Percentiles rank a stretch among this genome's conserved stretches.
Evolutionary conservation across 2,888 invertebrate species (phyloP).

Genomic region (Tridacna crocea): DNA sequence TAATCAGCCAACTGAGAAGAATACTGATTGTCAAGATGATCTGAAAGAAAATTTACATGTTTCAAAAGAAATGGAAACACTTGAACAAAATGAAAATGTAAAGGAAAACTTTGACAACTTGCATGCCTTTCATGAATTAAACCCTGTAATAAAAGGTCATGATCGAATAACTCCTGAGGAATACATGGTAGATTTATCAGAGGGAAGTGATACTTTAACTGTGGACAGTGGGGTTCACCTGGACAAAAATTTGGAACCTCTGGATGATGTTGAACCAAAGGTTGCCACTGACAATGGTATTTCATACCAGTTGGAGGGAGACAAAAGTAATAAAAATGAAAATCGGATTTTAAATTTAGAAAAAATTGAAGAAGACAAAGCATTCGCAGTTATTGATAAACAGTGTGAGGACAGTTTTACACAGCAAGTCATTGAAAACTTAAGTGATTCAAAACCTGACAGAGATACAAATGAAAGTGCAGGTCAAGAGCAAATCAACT

Average conservation of each 20-base stretch:
- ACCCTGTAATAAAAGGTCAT: too few relatives aligned
- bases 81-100: neutral
- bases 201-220: conserved; percentile 21
- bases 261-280: neutral
- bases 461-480: neutral
- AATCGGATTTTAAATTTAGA: too few relatives aligned
- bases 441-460: neutral
- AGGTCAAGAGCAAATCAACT: neutral
- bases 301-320: too few relatives aligned
- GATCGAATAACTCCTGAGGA: neutral
- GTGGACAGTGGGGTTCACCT: conserved; percentile 15
- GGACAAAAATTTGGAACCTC: neutral
- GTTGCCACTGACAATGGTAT: neutral
- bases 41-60: neutral
- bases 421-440: neutral
- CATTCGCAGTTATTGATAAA: too few relatives aligned
- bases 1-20: neutral
- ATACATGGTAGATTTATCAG: conserved; percentile 2
- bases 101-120: neutral
- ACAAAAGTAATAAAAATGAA: too few relatives aligned
- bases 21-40: neutral
- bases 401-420: too few relatives aligned
- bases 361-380: too few relatives aligned
- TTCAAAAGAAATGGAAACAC: neutral
- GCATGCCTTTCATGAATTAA: too few relatives aligned